Evolutionary conservation across 2,113 vertebrate genomes (phyloP).

Genomic region (Puffinus mauretanicus): DNA sequence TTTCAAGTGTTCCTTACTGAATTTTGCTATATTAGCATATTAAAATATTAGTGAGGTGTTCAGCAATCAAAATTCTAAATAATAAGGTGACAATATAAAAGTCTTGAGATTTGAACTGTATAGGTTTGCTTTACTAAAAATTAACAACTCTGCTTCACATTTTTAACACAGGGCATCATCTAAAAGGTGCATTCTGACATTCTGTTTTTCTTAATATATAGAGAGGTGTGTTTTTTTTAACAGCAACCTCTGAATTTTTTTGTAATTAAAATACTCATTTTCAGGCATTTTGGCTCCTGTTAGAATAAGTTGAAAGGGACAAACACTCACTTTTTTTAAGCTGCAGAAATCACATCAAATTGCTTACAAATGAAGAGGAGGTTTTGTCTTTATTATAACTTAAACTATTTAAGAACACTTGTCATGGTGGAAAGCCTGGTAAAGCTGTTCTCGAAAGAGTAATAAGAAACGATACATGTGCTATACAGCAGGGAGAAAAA

Average conservation of each 20-base stretch:
- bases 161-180: background rate
- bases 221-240: background rate
- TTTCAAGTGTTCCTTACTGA: background rate
- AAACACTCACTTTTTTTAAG: background rate
- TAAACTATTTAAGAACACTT: background rate
- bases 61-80: background rate
- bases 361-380: background rate
- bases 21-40: conserved; percentile 26
- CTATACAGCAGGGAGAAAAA: background rate
- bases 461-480: background rate
- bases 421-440: background rate
- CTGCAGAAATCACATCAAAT: background rate
- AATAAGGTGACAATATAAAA: background rate
- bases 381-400: background rate
- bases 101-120: background rate
- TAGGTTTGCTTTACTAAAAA: background rate
- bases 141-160: background rate
- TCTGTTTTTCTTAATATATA: background rate
- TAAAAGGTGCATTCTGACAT: background rate
- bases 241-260: background rate
- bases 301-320: background rate
- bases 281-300: background rate
- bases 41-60: background rate
- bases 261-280: background rate
- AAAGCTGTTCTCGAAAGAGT: background rate